These are phyloP conservation scores for Emberiza fucata DNA, from an alignment of 2,113 vertebrate species.

Conservation along the genomic window DNA sequence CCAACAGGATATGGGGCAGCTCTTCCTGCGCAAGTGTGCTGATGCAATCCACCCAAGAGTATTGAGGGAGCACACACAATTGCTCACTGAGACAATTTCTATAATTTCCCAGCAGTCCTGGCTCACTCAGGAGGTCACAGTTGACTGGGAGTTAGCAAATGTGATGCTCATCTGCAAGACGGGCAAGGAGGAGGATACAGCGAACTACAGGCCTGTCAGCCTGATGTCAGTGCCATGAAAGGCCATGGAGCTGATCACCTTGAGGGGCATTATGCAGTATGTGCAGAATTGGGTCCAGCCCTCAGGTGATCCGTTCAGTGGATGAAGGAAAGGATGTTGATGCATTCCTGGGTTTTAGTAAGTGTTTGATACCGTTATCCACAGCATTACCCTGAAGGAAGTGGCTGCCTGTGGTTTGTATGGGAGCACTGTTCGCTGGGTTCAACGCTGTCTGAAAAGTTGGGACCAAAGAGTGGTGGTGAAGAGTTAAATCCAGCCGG, in stretches of 20 bases:
- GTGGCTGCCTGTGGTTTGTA: not conserved
- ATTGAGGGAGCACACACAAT: accelerated
- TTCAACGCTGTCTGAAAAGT: not conserved
- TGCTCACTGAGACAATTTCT: not conserved
- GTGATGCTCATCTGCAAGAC: not conserved
- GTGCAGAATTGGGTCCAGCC: not conserved
- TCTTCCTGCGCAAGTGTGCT: accelerated
- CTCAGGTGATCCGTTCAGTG: accelerated
- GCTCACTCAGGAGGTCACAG: not conserved
- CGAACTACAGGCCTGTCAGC: not conserved
- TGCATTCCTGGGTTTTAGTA: not conserved
- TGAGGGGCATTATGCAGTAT: not conserved
- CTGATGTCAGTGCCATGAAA: too few relatives aligned
- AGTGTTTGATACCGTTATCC: not conserved
- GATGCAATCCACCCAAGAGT: not conserved
- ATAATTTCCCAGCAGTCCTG: not conserved
- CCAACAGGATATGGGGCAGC: not conserved
- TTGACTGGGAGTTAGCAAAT: not conserved
- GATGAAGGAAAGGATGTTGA: not conserved
- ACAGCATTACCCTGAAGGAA: not conserved
- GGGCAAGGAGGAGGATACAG: not conserved
- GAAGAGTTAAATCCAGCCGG: not conserved
- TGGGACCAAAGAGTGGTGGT: not conserved
- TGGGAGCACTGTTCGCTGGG: not conserved
- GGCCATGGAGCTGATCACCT: not conserved